These are phyloP conservation scores for Bucco capensis DNA, from an alignment of 2,113 vertebrate genomes.

Conservation along the genomic window DNA sequence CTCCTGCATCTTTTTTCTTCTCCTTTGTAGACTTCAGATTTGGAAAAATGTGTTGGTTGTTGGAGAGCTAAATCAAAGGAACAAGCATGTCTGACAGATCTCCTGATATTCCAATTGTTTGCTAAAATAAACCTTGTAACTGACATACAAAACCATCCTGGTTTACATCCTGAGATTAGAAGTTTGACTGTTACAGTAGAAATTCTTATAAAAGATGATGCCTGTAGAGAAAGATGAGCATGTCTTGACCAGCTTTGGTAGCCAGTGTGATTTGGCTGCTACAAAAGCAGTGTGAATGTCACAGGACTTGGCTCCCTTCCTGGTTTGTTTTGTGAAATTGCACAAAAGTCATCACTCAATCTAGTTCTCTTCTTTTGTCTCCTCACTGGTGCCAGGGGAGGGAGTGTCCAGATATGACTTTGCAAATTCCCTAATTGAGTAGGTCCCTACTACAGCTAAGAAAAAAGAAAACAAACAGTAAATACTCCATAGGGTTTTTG, in stretches of 20 bases:
- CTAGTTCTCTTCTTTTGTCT: not conserved
- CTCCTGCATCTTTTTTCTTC: not conserved
- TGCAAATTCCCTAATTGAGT: not conserved
- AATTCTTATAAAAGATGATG: not conserved
- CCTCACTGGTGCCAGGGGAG: not conserved
- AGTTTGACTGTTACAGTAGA: not conserved
- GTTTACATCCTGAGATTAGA: not conserved
- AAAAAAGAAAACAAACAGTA: not conserved
- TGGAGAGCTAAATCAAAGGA: not conserved
- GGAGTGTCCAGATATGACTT: not conserved
- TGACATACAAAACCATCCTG: not conserved
- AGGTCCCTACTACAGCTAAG: not conserved
- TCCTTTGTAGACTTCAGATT: not conserved
- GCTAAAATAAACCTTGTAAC: not conserved
- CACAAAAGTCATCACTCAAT: conserved; percentile 22
- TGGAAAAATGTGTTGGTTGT: not conserved
- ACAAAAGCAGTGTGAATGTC: not conserved
- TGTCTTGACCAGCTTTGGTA: conserved; percentile 8
- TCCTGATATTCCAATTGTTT: not conserved
- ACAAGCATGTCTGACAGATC: not conserved
- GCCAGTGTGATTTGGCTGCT: not conserved
- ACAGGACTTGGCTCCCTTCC: conserved; percentile 24
- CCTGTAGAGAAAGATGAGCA: conserved; percentile 1
- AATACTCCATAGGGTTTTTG: not conserved
- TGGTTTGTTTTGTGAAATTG: conserved; percentile 9